phyloP scores from a whole-genome alignment of 2,113 vertebrate genomes.

The Dasyurus viverrinus region DNA sequence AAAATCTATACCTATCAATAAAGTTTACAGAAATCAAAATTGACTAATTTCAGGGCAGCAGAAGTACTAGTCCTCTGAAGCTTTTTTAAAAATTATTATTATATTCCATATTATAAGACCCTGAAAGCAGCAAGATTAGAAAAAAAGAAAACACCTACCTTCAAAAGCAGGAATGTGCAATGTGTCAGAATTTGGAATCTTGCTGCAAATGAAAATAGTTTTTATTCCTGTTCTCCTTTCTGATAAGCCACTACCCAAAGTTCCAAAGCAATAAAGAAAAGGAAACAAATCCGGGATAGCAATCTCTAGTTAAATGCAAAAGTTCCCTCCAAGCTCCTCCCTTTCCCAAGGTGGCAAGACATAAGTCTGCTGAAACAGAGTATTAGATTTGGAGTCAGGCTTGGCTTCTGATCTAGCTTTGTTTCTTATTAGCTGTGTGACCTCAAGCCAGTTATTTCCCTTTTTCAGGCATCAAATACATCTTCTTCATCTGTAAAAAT shows the following conservation, averaged over 20 bases:
- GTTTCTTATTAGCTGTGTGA: not conserved
- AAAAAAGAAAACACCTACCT: slow-evolving; percentile 39
- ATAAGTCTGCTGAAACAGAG: not conserved
- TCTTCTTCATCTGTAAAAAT: not conserved
- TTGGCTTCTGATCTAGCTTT: not conserved
- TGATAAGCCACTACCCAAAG: slow-evolving; percentile 51
- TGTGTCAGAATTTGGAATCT: slow-evolving; percentile 1
- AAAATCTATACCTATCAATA: not conserved
- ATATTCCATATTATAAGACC: not conserved
- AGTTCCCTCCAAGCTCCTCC: slow-evolving; percentile 47
- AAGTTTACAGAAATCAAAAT: not conserved
- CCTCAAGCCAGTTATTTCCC: not conserved
- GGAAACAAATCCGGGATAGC: slow-evolving; percentile 61
- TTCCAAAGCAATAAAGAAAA: slow-evolving; percentile 10
- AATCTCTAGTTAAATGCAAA: slow-evolving; percentile 27
- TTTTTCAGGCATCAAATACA: not conserved
- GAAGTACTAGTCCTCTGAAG: not conserved
- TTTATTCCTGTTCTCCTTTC: slow-evolving; percentile 56
- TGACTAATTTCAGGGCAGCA: not conserved
- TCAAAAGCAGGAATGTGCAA: slow-evolving; percentile 34
- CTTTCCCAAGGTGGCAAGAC: slow-evolving; percentile 23
- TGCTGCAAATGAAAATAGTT: slow-evolving; percentile 32
- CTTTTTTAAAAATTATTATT: not conserved
- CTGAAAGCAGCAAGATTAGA: slow-evolving; percentile 46
- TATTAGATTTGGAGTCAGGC: not conserved